phyloP scores from a whole-genome alignment of 53 echinoderm and acorn worm species.

The Echinometra lucunter region DNA sequence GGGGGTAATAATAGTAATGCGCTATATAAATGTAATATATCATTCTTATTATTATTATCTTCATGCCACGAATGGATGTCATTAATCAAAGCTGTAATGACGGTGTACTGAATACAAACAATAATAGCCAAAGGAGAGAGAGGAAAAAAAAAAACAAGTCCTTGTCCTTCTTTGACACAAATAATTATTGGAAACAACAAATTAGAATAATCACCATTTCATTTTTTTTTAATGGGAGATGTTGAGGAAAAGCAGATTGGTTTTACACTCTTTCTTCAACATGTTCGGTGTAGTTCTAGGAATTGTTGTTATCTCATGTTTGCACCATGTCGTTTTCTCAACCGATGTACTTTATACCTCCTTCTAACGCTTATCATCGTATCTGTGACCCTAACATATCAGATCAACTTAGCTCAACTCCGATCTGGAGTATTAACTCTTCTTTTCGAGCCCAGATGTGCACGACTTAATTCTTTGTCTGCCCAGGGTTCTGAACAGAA shows the following conservation, averaged over 20 bases:
- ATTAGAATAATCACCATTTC: background rate
- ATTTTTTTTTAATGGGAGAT: background rate
- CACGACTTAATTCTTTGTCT: conserved; percentile 45
- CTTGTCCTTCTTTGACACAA: no score
- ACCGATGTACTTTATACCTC: conserved; percentile 7
- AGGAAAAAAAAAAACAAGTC: no score
- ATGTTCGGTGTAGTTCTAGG: background rate
- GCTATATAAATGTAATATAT: no score
- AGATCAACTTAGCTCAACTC: background rate
- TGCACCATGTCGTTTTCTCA: background rate
- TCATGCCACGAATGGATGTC: no score
- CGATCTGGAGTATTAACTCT: conserved; percentile 19
- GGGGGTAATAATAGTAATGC: no score
- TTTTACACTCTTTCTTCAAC: background rate
- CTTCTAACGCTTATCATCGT: background rate
- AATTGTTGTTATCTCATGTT: conserved; percentile 1
- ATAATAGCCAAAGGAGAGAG: no score
- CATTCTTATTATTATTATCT: no score
- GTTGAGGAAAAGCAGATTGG: background rate
- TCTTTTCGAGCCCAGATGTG: conserved; percentile 40
- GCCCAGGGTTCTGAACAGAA: background rate
- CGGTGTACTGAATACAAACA: no score
- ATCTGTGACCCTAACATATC: conserved; percentile 26
- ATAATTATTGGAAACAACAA: background rate
- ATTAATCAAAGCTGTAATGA: no score